Percentiles rank a stretch among this genome's conserved stretches.
These are phyloP conservation scores for Butorides virescens DNA, from an alignment of 2,113 vertebrate genomes.

Conservation along the genomic window DNA sequence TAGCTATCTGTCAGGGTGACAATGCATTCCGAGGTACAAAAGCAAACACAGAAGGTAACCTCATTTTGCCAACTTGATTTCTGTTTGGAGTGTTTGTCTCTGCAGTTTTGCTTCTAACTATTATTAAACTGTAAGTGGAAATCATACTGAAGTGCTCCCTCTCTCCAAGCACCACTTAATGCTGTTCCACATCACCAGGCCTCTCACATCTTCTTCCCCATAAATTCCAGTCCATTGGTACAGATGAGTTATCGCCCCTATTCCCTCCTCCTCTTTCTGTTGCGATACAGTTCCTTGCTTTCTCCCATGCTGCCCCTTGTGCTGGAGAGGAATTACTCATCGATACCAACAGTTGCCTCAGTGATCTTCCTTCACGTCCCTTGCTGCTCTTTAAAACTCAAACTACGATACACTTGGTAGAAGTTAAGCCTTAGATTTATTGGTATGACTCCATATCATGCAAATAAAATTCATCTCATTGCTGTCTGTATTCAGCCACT, in stretches of 20 bases:
- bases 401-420: not conserved
- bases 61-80: not conserved
- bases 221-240: not conserved
- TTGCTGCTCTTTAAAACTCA: not conserved
- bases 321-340: not conserved
- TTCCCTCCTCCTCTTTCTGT: not conserved
- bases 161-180: not conserved
- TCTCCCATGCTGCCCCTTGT: not conserved
- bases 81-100: not conserved
- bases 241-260: not conserved
- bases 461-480: not conserved
- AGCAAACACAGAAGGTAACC: not conserved
- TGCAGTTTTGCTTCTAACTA: not conserved
- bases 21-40: not conserved
- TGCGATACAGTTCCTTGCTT: accelerated
- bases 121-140: not conserved
- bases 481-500: not conserved
- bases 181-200: not conserved
- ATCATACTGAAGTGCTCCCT: not conserved
- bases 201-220: not conserved
- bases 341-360: not conserved
- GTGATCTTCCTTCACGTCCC: not conserved
- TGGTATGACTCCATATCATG: not conserved
- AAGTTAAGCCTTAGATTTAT: not conserved
- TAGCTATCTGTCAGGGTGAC: not conserved